Percentiles rank a stretch among this genome's conserved stretches.
These are phyloP conservation scores for Pomacea canaliculata DNA, from an alignment of 2,888 invertebrate species.

Conservation along the genomic window DNA sequence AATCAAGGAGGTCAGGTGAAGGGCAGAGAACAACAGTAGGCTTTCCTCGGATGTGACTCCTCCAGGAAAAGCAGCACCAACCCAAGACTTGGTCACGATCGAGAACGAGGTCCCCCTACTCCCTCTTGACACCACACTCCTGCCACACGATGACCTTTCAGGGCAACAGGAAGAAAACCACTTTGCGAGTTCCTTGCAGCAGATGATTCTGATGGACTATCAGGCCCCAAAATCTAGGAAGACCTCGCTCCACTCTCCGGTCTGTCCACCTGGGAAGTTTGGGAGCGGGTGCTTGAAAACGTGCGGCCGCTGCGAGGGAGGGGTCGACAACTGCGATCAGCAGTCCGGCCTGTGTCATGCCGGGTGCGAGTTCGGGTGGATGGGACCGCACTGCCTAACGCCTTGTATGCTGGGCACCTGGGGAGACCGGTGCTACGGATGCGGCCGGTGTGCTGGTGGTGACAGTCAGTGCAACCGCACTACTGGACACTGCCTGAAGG, in stretches of 20 bases:
- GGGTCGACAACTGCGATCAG: background rate
- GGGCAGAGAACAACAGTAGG: no score
- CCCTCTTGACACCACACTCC: no score
- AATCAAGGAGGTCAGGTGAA: no score
- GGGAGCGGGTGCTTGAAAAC: background rate
- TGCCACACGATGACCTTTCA: no score
- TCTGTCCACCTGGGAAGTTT: background rate
- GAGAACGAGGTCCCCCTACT: no score
- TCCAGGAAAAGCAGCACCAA: no score
- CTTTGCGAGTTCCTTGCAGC: background rate
- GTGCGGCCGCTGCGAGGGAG: background rate
- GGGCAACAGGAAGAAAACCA: background rate
- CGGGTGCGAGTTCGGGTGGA: slow-evolving; percentile 3
- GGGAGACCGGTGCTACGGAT: slow-evolving; percentile 1
- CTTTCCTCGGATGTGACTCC: no score
- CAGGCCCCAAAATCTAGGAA: background rate
- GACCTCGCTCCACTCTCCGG: no score
- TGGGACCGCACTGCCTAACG: background rate
- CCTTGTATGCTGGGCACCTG: background rate
- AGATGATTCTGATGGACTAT: background rate
- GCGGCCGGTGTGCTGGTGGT: background rate
- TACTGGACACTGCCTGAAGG: background rate
- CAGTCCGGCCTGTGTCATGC: background rate
- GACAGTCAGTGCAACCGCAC: background rate
- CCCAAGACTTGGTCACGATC: no score